Conservation (phyloP, 2,888 invertebrate species). For the Gonocerus acuteangulatus region DNA sequence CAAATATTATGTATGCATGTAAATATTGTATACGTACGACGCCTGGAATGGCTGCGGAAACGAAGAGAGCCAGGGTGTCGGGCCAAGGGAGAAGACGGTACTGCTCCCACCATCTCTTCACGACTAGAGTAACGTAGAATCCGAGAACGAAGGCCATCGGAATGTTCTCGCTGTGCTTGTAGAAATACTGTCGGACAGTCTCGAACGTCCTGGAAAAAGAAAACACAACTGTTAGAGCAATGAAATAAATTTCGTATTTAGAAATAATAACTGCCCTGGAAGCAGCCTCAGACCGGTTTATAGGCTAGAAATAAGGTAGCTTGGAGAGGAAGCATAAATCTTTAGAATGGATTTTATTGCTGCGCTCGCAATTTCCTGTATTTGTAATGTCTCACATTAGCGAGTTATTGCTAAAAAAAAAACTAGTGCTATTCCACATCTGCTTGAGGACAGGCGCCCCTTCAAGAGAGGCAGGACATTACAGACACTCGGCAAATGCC, state of each 20-base stretch:
- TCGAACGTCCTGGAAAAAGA: slow-evolving; percentile 67
- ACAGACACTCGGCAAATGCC: too few relatives aligned
- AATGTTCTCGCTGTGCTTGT: slow-evolving; percentile 79
- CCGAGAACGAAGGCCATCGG: slow-evolving; percentile 93
- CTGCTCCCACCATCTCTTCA: slow-evolving; percentile 93
- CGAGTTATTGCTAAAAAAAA: too few relatives aligned
- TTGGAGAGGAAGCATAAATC: too few relatives aligned
- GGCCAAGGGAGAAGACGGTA: slow-evolving; percentile 89
- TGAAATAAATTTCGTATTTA: background rate
- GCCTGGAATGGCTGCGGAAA: slow-evolving; percentile 85
- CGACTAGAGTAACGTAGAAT: slow-evolving; percentile 87
- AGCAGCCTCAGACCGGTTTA: too few relatives aligned
- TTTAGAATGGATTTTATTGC: too few relatives aligned
- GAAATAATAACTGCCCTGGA: background rate
- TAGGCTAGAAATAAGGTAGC: too few relatives aligned
- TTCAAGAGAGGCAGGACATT: too few relatives aligned
- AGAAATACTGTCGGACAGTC: slow-evolving; percentile 75
- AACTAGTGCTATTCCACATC: too few relatives aligned
- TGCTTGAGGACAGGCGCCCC: too few relatives aligned
- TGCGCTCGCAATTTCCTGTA: too few relatives aligned
- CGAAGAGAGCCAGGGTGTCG: slow-evolving; percentile 82
- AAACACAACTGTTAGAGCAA: background rate
- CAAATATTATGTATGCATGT: too few relatives aligned
- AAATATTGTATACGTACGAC: slow-evolving; percentile 56
- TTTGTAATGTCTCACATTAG: too few relatives aligned